Percentiles rank a stretch among this genome's conserved stretches.
These are phyloP conservation scores for Diphyllodes magnificus DNA, from an alignment of 2,113 vertebrate genomes.

Conservation along the genomic window DNA sequence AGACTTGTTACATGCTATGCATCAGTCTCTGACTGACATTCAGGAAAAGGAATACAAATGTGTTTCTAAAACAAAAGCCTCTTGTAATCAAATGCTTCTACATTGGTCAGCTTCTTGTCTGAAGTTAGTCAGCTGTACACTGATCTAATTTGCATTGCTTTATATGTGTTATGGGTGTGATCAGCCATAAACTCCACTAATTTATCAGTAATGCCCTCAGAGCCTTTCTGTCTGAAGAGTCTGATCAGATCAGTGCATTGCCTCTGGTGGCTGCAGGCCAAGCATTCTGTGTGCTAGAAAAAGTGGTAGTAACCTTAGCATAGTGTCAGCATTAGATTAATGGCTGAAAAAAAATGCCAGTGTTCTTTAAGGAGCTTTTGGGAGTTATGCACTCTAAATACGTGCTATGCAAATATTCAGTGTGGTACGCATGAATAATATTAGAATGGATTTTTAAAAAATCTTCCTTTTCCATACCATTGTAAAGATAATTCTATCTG, in stretches of 20 bases:
- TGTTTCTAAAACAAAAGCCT: neutral
- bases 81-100: neutral
- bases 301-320: neutral
- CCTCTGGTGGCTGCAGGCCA: neutral
- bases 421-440: neutral
- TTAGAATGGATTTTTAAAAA: neutral
- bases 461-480: neutral
- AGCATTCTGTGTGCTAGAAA: neutral
- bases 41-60: neutral
- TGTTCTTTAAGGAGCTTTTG: neutral
- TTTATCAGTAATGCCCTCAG: neutral
- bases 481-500: neutral
- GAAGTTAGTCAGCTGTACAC: neutral
- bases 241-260: neutral
- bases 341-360: neutral
- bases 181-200: neutral
- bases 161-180: neutral
- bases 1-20: rapidly evolving
- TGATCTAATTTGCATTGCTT: neutral
- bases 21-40: neutral
- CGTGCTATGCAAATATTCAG: neutral
- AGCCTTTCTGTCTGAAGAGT: neutral
- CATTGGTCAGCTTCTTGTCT: neutral
- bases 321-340: neutral
- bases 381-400: neutral